Evolutionary conservation across 2,888 invertebrate genomes (phyloP).

Genomic region (Pachymerium ferrugineum): DNA sequence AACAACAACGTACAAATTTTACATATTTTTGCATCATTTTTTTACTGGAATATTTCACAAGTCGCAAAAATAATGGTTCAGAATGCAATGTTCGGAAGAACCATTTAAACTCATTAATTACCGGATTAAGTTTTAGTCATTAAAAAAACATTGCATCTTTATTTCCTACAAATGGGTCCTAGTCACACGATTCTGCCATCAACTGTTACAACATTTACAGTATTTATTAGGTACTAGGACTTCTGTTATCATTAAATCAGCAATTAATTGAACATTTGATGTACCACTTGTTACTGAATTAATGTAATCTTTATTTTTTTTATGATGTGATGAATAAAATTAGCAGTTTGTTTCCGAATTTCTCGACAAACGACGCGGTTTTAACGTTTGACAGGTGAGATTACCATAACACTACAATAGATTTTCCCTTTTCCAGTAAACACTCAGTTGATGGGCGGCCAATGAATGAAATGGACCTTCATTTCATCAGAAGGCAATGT

Average conservation of each 20-base stretch:
- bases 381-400: too few relatives aligned
- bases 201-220: background rate
- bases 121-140: slow-evolving; percentile 25
- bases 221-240: background rate
- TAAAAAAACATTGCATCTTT: slow-evolving; percentile 23
- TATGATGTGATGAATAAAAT: too few relatives aligned
- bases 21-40: slow-evolving; percentile 11
- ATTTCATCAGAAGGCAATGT: slow-evolving; percentile 5
- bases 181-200: slow-evolving; percentile 23
- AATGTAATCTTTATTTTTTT: too few relatives aligned
- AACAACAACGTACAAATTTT: slow-evolving; percentile 10
- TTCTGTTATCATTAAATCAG: slow-evolving; percentile 5
- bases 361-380: too few relatives aligned
- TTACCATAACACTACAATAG: background rate
- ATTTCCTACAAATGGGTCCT: slow-evolving; percentile 9
- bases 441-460: background rate
- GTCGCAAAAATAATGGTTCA: slow-evolving; percentile 1
- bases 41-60: background rate
- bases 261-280: slow-evolving; percentile 18
- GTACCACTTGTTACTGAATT: too few relatives aligned
- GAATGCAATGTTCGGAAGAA: background rate
- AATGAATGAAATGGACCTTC: slow-evolving; percentile 25
- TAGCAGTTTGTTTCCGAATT: too few relatives aligned
- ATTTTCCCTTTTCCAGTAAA: background rate
- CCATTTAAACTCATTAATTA: slow-evolving; percentile 18